phyloP scores from a whole-genome alignment of 2,888 invertebrate species.

The Hirudinaria manillensis region DNA sequence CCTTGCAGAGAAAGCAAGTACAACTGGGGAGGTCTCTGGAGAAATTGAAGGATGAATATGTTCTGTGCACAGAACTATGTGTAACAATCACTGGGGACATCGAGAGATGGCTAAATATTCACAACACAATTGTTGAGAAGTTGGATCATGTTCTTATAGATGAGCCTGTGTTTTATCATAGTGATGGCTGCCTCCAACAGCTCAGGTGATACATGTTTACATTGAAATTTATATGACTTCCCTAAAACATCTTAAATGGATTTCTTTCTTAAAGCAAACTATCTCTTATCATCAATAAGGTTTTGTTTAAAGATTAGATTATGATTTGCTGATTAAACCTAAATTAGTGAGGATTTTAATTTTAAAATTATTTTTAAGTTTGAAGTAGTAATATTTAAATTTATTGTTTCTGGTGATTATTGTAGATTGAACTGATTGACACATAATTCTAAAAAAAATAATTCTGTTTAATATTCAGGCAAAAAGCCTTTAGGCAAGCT shows the following conservation, averaged over 20 bases:
- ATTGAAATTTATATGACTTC: neutral
- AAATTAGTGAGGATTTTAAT: too few relatives aligned
- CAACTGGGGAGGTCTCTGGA: neutral
- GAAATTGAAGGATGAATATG: neutral
- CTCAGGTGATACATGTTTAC: neutral
- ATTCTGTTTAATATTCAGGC: neutral
- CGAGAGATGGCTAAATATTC: conserved; percentile 2
- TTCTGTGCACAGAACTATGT: neutral
- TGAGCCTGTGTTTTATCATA: neutral
- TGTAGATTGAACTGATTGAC: too few relatives aligned
- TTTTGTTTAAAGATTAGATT: too few relatives aligned
- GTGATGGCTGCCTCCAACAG: neutral
- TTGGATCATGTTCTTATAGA: neutral
- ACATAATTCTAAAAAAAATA: neutral
- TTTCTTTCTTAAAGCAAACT: too few relatives aligned
- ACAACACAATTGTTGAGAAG: neutral
- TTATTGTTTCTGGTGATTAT: too few relatives aligned
- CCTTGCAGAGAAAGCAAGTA: neutral
- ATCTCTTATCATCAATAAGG: too few relatives aligned
- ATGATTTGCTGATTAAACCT: too few relatives aligned
- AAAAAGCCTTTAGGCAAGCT: neutral
- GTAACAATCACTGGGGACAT: neutral
- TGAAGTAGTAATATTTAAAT: too few relatives aligned
- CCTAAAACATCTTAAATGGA: neutral
- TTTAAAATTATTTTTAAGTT: too few relatives aligned